Evolutionary conservation across 2,113 vertebrate species (phyloP).

Genomic region (Xiphophorus couchianus): DNA sequence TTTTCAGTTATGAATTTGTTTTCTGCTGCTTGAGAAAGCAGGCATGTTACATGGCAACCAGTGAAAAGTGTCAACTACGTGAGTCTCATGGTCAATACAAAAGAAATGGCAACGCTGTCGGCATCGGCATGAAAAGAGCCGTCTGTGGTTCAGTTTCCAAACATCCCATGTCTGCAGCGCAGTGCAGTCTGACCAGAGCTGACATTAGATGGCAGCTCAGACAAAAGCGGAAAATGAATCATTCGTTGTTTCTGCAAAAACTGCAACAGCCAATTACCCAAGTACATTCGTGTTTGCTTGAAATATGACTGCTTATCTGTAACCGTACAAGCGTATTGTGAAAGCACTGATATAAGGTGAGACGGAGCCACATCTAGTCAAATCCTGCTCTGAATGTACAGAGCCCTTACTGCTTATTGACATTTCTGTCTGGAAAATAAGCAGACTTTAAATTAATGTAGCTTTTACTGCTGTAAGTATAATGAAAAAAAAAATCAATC

Average conservation of each 20-base stretch:
- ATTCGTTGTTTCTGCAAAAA: background rate
- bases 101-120: background rate
- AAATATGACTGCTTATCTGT: background rate
- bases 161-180: background rate
- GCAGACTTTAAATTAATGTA: background rate
- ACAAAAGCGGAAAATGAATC: background rate
- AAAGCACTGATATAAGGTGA: background rate
- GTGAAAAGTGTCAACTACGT: background rate
- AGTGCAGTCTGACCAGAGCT: background rate
- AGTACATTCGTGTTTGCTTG: background rate
- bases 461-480: too few species aligned
- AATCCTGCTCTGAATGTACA: background rate
- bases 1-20: slow-evolving; percentile 12
- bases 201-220: background rate
- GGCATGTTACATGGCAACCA: background rate
- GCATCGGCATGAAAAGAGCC: background rate
- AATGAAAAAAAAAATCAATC: too few species aligned
- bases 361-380: background rate
- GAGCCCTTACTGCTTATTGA: background rate
- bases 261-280: background rate
- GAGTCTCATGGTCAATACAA: background rate
- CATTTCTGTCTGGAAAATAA: background rate
- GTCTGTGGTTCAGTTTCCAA: background rate
- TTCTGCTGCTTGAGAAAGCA: background rate
- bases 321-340: background rate